phyloP scores from a whole-genome alignment of 2,113 vertebrate genomes.

The Amblyopsis rosae region DNA sequence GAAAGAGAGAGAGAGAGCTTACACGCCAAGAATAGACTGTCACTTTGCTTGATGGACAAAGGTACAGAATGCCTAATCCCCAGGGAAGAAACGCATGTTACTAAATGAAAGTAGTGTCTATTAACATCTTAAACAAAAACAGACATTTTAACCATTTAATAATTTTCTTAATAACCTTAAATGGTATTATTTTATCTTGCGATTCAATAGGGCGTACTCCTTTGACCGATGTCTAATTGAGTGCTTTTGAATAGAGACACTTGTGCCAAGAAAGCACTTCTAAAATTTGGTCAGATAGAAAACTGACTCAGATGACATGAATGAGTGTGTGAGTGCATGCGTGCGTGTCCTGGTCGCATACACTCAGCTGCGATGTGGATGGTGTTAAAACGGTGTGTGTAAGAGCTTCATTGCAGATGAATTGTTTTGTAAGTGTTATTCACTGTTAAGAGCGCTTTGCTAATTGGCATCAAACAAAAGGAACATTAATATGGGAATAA shows the following conservation, averaged over 20 bases:
- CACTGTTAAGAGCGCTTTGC: background rate
- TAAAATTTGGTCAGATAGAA: slow-evolving; percentile 38
- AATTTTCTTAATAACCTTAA: slow-evolving; percentile 37
- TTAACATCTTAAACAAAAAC: slow-evolving; percentile 5
- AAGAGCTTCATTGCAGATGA: too few relatives aligned
- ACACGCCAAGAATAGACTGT: slow-evolving; percentile 60
- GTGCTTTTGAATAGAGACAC: slow-evolving; percentile 24
- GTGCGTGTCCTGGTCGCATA: background rate
- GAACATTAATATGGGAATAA: slow-evolving; percentile 31
- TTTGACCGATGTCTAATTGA: slow-evolving; percentile 50
- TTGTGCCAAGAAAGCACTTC: slow-evolving; percentile 66
- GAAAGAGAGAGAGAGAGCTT: slow-evolving; percentile 27
- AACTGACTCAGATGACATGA: slow-evolving; percentile 43
- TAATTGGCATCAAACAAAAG: slow-evolving; percentile 52
- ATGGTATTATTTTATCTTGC: slow-evolving; percentile 36
- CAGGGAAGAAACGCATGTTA: slow-evolving; percentile 10
- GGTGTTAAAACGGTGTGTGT: background rate
- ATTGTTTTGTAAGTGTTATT: background rate
- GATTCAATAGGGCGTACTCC: background rate
- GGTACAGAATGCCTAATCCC: slow-evolving; percentile 2
- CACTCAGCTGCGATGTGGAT: background rate
- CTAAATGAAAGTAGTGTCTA: slow-evolving; percentile 27
- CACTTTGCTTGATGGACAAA: slow-evolving; percentile 42
- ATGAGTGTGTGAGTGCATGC: slow-evolving; percentile 11
- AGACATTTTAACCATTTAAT: slow-evolving; percentile 34